A percentile compares a stretch with the other conserved stretches of the same genome.
Conservation (phyloP, 2,888 invertebrate species). For the Plebejus melissa region DNA sequence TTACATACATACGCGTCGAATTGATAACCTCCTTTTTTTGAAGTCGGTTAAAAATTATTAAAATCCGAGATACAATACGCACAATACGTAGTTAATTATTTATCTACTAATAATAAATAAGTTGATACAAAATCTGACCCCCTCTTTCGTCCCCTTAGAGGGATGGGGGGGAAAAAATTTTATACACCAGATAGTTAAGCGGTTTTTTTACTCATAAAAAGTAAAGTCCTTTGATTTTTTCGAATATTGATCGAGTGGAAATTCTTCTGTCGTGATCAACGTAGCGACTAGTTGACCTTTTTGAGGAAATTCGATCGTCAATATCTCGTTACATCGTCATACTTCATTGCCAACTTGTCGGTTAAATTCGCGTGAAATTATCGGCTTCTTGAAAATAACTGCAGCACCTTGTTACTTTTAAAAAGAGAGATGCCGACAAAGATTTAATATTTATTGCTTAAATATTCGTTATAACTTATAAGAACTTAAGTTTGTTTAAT, state of each 20-base stretch:
- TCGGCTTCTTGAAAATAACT: constrained; percentile 2
- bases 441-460: neutral
- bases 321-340: constrained; percentile 33
- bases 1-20: too few species aligned
- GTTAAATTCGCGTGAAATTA: constrained; percentile 8
- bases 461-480: neutral
- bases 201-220: too few species aligned
- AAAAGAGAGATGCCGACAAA: neutral
- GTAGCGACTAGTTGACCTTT: constrained; percentile 35
- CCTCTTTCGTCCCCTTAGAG: too few species aligned
- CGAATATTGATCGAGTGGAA: neutral
- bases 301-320: constrained; percentile 35
- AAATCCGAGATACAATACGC: too few species aligned
- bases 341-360: constrained; percentile 32
- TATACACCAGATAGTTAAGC: too few species aligned
- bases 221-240: too few species aligned
- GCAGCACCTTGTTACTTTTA: neutral
- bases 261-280: neutral
- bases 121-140: too few species aligned
- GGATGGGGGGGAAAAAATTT: too few species aligned
- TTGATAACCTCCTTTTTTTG: too few species aligned
- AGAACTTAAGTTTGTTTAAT: neutral
- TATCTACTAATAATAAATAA: too few species aligned
- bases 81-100: too few species aligned
- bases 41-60: too few species aligned